These are phyloP conservation scores for Leptopilina syphax DNA, from an alignment of 2,888 invertebrate species.

Conservation along the genomic window DNA sequence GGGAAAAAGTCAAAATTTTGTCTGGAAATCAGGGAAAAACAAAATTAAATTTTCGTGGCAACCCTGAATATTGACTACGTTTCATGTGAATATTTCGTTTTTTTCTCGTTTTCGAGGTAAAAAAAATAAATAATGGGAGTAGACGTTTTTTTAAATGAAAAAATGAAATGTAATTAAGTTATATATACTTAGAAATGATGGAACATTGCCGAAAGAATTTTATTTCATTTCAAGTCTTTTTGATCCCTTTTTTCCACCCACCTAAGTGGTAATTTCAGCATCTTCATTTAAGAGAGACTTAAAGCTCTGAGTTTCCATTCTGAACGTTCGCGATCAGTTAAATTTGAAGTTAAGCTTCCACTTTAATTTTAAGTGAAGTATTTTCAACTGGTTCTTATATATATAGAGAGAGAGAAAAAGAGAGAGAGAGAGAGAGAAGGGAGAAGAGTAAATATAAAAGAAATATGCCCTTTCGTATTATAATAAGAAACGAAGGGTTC, in stretches of 20 bases:
- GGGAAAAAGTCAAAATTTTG: too few relatives aligned
- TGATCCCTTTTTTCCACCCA: conserved; percentile 23
- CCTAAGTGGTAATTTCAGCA: conserved; percentile 30
- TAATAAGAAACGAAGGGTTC: background rate
- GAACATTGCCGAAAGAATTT: conserved; percentile 18
- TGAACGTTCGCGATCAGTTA: conserved; percentile 37
- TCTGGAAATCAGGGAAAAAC: too few relatives aligned
- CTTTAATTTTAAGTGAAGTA: conserved; percentile 41
- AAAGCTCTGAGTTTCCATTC: conserved; percentile 32
- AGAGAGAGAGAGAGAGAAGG: too few relatives aligned
- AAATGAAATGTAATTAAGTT: background rate
- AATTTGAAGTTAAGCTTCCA: conserved; percentile 36
- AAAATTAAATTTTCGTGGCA: too few relatives aligned
- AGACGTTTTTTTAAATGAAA: background rate
- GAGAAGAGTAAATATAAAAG: conserved; percentile 25
- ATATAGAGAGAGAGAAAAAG: background rate
- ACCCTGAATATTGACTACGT: too few relatives aligned
- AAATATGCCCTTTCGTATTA: conserved; percentile 22
- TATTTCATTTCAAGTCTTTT: conserved; percentile 24
- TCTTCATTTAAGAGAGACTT: conserved; percentile 40
- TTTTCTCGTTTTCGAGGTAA: too few relatives aligned
- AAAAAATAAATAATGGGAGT: too few relatives aligned
- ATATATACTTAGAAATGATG: background rate
- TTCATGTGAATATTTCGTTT: too few relatives aligned
- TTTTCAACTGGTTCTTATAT: conserved; percentile 16